Base-by-base conservation (phyloP, 2,113 vertebrate species). In the Epinephelus cyanopodus region DNA sequence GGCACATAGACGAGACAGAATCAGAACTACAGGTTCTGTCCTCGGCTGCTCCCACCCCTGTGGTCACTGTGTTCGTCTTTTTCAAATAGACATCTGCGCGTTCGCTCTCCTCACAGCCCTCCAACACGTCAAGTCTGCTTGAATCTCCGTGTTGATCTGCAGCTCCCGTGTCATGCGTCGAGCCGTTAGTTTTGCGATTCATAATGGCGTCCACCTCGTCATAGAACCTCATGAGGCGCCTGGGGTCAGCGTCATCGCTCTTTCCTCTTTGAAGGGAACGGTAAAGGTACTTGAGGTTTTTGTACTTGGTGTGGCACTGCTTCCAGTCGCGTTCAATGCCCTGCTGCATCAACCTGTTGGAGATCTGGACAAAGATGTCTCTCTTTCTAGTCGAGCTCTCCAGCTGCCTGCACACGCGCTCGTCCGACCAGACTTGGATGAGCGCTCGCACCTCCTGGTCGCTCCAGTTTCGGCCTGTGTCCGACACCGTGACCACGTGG, bases 211-310 rank as follows among this genome's bases (percentile, higher is more conserved):
- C 96, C 77, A 96, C 94, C 92, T 98, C 96, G 21, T 96, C 94
- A 0, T 97, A 98, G 94, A 97, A 97, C 88, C 93, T 95, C 95
- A 97, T 97, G 78, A 96, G 93, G 66, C 94, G 95, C 50, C 91
- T 91, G 18, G 94, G 94, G 86, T 96, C 97, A 0, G 90, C 89
- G 29, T 82, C 95, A 27, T 87, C 95, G 0, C 84, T 87, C 56
- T 95, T 97, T n/a, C 96, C 96, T 65, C 96, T 96, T 77, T 96
- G 96, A 50, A 97, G 93, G 21, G 95, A 95, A 0, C 96, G 95
- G 83, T 98, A 97, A 68, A 97, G 94, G 3, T 97, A 97, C 94
- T 98, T 98, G 64, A 98, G 95, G 90, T 97, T 97, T 88, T 97
- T 98, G 92, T 97, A 97, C 87, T 98, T 98, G 4, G 95, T 97